A percentile compares a stretch with the other conserved stretches of the same genome.
phyloP scores from a whole-genome alignment of 2,888 invertebrate species.

The Phanerotoma sp. region DNA sequence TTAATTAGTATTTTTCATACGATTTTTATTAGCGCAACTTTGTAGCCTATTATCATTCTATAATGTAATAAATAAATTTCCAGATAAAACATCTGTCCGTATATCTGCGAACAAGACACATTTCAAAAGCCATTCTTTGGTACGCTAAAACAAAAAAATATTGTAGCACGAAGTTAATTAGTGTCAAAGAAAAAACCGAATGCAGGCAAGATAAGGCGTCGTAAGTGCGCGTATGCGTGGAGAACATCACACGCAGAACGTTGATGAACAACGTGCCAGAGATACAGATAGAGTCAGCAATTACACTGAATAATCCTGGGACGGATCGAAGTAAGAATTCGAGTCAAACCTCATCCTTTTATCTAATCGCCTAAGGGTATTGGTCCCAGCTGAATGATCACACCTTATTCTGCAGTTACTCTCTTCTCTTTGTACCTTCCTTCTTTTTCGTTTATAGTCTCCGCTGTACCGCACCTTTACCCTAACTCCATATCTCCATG shows the following conservation, averaged over 20 bases:
- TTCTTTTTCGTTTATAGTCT: background rate
- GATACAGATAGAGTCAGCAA: conserved; percentile 26
- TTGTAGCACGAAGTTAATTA: conserved; percentile 47
- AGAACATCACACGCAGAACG: conserved; percentile 3
- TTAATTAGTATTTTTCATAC: background rate
- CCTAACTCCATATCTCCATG: background rate
- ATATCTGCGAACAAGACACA: background rate
- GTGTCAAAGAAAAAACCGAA: conserved; percentile 43
- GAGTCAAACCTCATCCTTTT: conserved; percentile 21
- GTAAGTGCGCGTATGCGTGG: conserved; percentile 24
- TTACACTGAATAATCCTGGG: conserved; percentile 36
- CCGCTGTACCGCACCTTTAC: too few relatives aligned
- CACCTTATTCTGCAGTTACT: conserved; percentile 31
- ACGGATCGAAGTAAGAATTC: conserved; percentile 28
- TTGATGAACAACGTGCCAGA: conserved; percentile 9
- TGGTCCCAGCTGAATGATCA: conserved; percentile 26
- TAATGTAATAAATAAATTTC: background rate
- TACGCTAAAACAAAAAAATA: conserved; percentile 1
- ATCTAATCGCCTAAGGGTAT: conserved; percentile 34
- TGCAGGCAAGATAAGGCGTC: conserved; percentile 17
- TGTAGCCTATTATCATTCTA: too few relatives aligned
- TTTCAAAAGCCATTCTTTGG: background rate
- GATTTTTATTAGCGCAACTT: too few relatives aligned
- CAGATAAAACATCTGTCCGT: background rate
- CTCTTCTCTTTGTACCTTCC: background rate